These are phyloP conservation scores for Drosophila yakuba DNA, from an alignment of 1,140 invertebrate genomes.

Conservation along the genomic window DNA sequence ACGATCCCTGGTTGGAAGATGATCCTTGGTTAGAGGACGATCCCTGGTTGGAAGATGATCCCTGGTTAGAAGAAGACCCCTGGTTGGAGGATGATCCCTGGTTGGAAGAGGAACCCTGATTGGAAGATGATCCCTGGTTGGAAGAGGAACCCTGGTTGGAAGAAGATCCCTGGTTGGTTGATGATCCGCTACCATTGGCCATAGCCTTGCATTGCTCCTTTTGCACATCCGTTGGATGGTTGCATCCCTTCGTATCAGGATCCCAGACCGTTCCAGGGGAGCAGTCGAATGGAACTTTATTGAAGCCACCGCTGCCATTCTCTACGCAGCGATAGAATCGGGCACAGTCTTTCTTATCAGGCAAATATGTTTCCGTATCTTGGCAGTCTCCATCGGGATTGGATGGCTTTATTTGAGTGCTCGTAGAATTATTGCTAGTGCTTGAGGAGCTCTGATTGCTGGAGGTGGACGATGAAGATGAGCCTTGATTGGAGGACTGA, in stretches of 20 bases:
- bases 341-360: slow-evolving; percentile 84
- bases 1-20: slow-evolving; percentile 34
- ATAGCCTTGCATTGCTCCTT: slow-evolving; percentile 86
- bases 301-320: slow-evolving; percentile 86
- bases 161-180: slow-evolving; percentile 43
- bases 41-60: slow-evolving; percentile 29
- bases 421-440: slow-evolving; percentile 35
- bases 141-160: slow-evolving; percentile 52
- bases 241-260: slow-evolving; percentile 84
- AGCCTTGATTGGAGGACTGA: slow-evolving; percentile 21
- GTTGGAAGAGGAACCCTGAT: slow-evolving; percentile 27
- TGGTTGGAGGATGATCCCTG: slow-evolving; percentile 37
- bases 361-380: slow-evolving; percentile 87
- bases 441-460: slow-evolving; percentile 35
- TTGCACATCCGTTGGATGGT: slow-evolving; percentile 87
- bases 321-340: slow-evolving; percentile 90
- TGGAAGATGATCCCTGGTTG: slow-evolving; percentile 36
- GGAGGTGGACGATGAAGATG: neutral
- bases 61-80: slow-evolving; percentile 45
- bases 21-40: slow-evolving; percentile 46
- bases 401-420: slow-evolving; percentile 49
- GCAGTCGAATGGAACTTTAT: slow-evolving; percentile 87
- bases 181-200: slow-evolving; percentile 46
- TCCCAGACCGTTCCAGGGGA: slow-evolving; percentile 87
- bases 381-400: slow-evolving; percentile 85